phyloP scores from a whole-genome alignment of 2,888 invertebrate species.

The Scaptomyza flava region DNA sequence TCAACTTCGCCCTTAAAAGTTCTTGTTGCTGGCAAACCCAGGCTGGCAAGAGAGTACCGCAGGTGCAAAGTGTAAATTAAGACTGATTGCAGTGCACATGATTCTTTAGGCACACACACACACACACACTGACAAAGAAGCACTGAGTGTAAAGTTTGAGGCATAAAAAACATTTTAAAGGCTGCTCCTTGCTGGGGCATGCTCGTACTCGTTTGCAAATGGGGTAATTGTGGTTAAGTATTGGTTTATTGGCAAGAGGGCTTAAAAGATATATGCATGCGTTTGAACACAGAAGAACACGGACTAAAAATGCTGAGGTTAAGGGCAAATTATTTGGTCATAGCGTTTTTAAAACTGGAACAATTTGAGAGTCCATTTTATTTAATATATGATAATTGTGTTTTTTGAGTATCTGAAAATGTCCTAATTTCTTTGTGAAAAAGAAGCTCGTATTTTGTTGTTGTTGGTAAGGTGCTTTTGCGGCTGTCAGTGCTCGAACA shows the following conservation, averaged over 20 bases:
- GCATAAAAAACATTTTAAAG: slow-evolving; percentile 61
- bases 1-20: slow-evolving; percentile 44
- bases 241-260: slow-evolving; percentile 78
- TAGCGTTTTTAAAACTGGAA: background rate
- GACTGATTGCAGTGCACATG: slow-evolving; percentile 82
- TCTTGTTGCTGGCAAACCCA: slow-evolving; percentile 55
- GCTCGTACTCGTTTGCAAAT: slow-evolving; percentile 70
- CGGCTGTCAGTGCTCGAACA: slow-evolving; percentile 40
- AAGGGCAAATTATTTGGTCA: slow-evolving; percentile 50
- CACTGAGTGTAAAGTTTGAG: slow-evolving; percentile 29
- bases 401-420: slow-evolving; percentile 39
- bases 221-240: slow-evolving; percentile 81
- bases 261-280: slow-evolving; percentile 67
- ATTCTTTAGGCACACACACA: slow-evolving; percentile 58
- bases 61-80: slow-evolving; percentile 80
- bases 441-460: slow-evolving; percentile 7
- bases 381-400: slow-evolving; percentile 43
- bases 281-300: slow-evolving; percentile 40
- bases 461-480: background rate
- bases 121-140: slow-evolving; percentile 3
- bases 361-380: slow-evolving; percentile 1
- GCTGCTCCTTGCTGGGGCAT: slow-evolving; percentile 44
- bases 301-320: slow-evolving; percentile 55
- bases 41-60: slow-evolving; percentile 55
- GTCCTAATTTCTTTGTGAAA: slow-evolving; percentile 57